Percentiles rank a stretch among this genome's conserved stretches.
These are phyloP conservation scores for Cardiocondyla obscurior DNA, from an alignment of 1,140 invertebrate genomes.

Conservation along the genomic window DNA sequence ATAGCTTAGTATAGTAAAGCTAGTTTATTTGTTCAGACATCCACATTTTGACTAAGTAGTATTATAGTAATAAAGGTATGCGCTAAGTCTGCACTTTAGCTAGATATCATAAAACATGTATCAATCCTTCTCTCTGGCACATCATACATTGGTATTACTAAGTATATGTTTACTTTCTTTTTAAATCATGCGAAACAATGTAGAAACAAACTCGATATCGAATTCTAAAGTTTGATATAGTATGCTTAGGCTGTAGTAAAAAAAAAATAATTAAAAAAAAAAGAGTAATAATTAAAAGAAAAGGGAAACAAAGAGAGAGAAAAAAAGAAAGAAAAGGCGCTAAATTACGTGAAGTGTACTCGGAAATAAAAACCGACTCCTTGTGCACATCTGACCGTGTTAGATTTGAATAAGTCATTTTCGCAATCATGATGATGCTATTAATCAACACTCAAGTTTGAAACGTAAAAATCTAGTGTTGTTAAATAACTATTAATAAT, in stretches of 20 bases:
- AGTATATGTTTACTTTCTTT: conserved; percentile 83
- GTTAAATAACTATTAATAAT: conserved; percentile 78
- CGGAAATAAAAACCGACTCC: conserved; percentile 72
- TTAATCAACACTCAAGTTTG: conserved; percentile 79
- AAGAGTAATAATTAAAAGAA: neutral
- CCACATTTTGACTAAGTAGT: conserved; percentile 84
- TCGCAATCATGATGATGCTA: conserved; percentile 71
- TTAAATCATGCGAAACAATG: conserved; percentile 80
- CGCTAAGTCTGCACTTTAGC: conserved; percentile 84
- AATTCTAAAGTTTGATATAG: conserved; percentile 76
- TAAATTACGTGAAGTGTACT: conserved; percentile 74
- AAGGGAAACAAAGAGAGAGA: neutral
- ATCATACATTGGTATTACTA: conserved; percentile 84
- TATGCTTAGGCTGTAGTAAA: conserved; percentile 75
- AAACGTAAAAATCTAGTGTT: conserved; percentile 80
- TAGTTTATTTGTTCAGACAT: conserved; percentile 85
- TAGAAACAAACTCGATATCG: conserved; percentile 73
- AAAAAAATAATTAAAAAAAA: conserved; percentile 29
- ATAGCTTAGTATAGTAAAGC: conserved; percentile 84
- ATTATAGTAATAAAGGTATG: conserved; percentile 85
- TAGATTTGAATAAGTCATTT: conserved; percentile 74
- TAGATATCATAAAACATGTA: conserved; percentile 85
- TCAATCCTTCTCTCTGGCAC: conserved; percentile 84
- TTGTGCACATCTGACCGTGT: conserved; percentile 71
- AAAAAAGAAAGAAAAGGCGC: conserved; percentile 54